Evolutionary conservation across 2,888 invertebrate genomes (phyloP).

Genomic region (Pheosia gnoma): DNA sequence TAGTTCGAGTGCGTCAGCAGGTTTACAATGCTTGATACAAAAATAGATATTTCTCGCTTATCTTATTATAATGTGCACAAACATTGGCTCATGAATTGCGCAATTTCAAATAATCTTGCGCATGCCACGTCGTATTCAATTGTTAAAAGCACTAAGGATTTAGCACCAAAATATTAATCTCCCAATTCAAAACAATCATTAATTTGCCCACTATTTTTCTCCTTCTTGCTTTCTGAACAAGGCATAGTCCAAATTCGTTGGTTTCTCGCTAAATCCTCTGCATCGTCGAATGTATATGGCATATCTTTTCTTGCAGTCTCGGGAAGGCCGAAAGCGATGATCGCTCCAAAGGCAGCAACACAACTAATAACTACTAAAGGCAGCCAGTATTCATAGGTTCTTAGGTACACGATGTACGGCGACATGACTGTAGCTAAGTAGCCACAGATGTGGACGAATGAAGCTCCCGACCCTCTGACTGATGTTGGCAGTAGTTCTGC

Average conservation of each 20-base stretch:
- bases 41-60: neutral
- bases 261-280: conserved; percentile 29
- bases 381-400: conserved; percentile 29
- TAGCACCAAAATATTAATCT: neutral
- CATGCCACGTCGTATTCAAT: too few relatives aligned
- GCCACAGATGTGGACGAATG: conserved; percentile 59
- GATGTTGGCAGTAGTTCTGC: conserved; percentile 61
- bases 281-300: conserved; percentile 41
- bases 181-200: conserved; percentile 13
- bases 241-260: conserved; percentile 39
- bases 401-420: conserved; percentile 44
- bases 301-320: conserved; percentile 47
- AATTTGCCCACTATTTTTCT: conserved; percentile 13
- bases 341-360: conserved; percentile 22
- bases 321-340: conserved; percentile 37
- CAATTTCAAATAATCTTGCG: too few relatives aligned
- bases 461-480: conserved; percentile 59
- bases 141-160: too few relatives aligned
- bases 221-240: conserved; percentile 25
- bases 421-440: conserved; percentile 56
- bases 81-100: neutral
- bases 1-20: neutral
- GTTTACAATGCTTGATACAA: neutral
- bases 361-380: conserved; percentile 24
- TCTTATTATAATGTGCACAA: neutral